phyloP scores from a whole-genome alignment of 2,888 invertebrate genomes.

The Aphodius granarius region DNA sequence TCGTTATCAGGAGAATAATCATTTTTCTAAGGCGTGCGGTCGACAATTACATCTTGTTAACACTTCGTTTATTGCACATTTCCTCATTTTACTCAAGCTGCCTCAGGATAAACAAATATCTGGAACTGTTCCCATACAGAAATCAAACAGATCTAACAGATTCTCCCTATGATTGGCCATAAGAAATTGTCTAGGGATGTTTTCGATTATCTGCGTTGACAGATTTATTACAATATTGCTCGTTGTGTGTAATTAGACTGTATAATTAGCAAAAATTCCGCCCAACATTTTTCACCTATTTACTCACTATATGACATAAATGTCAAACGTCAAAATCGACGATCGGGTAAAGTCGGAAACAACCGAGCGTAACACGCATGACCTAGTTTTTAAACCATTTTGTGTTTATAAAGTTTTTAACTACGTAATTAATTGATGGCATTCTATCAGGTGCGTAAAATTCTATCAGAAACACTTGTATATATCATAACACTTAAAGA shows the following conservation, averaged over 20 bases:
- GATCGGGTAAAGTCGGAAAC: not conserved
- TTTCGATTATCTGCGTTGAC: not conserved
- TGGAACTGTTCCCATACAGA: not conserved
- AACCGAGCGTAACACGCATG: not conserved
- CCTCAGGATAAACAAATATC: not conserved
- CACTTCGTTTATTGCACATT: not conserved
- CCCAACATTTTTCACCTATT: not conserved
- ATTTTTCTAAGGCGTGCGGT: conserved; percentile 25
- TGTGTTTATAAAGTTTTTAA: not conserved
- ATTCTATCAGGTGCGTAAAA: not conserved
- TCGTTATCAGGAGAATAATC: conserved; percentile 36
- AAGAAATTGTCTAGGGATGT: not conserved
- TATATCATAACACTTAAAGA: too few relatives aligned
- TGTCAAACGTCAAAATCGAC: not conserved
- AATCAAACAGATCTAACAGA: not conserved
- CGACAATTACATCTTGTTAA: not conserved
- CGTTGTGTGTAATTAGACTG: not conserved
- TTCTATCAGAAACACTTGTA: too few relatives aligned
- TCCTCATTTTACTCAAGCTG: not conserved
- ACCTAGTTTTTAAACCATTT: not conserved
- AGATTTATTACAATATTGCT: not conserved
- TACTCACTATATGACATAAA: not conserved
- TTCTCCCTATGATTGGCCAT: not conserved
- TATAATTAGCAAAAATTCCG: not conserved
- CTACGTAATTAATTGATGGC: not conserved